These are phyloP conservation scores for Abramis brama DNA, from an alignment of 2,113 vertebrate genomes.

Conservation along the genomic window DNA sequence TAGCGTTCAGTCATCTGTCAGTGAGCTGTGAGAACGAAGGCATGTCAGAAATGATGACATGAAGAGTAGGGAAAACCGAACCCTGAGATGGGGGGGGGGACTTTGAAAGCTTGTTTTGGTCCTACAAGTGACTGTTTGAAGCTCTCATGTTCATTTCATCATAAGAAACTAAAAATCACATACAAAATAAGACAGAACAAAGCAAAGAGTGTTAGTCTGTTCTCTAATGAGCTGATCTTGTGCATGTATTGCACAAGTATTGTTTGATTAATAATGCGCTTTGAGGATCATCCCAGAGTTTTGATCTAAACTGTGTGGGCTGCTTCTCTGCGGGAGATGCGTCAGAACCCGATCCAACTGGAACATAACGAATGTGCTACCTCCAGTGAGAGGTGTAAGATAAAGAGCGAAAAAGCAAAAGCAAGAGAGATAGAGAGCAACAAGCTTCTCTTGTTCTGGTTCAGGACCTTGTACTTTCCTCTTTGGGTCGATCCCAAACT, in stretches of 20 bases:
- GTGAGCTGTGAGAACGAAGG: background rate
- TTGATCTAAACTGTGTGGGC: constrained; percentile 36
- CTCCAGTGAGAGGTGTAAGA: constrained; percentile 1
- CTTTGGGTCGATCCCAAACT: constrained; percentile 31
- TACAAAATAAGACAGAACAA: background rate
- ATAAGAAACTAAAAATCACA: background rate
- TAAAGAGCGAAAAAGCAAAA: background rate
- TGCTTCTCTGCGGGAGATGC: constrained; percentile 7
- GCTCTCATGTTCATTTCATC: background rate
- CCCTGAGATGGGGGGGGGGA: background rate
- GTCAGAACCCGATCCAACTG: constrained; percentile 34
- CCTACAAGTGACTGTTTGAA: background rate
- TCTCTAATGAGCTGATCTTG: constrained; percentile 16
- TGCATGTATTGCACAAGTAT: background rate
- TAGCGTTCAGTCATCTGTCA: constrained; percentile 19
- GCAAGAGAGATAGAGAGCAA: background rate
- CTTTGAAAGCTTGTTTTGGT: background rate
- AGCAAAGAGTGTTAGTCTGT: background rate
- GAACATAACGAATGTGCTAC: constrained; percentile 12
- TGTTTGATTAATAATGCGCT: constrained; percentile 53
- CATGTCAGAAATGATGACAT: background rate
- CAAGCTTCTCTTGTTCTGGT: constrained; percentile 25
- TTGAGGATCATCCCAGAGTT: constrained; percentile 37
- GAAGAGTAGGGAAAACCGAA: background rate
- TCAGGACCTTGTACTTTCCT: background rate